These are phyloP conservation scores for Augochlorella aurata DNA, from an alignment of 2,888 invertebrate genomes.

Conservation along the genomic window DNA sequence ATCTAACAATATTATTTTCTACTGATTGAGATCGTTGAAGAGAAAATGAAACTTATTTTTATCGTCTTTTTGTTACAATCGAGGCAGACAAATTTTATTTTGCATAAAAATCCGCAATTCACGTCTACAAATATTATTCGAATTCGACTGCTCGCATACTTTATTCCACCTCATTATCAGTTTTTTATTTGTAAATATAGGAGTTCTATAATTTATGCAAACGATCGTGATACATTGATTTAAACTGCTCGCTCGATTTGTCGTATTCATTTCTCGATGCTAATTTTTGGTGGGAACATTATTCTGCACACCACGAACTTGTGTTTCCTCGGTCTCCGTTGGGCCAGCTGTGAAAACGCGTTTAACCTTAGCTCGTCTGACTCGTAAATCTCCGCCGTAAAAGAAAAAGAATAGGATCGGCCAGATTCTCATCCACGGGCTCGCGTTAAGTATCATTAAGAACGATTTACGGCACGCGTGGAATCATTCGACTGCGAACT, in stretches of 20 bases:
- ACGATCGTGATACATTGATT: background rate
- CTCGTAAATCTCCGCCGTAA: constrained; percentile 37
- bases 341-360: background rate
- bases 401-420: constrained; percentile 26
- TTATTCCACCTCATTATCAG: too few relatives aligned
- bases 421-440: constrained; percentile 12
- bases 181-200: too few relatives aligned
- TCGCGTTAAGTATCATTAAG: constrained; percentile 37
- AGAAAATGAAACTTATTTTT: too few relatives aligned
- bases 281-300: background rate
- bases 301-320: background rate
- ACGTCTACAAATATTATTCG: too few relatives aligned
- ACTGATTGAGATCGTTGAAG: too few relatives aligned
- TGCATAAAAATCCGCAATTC: too few relatives aligned
- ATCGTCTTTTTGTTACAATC: too few relatives aligned
- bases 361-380: constrained; percentile 43
- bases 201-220: background rate
- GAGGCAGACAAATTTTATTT: too few relatives aligned
- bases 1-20: too few relatives aligned
- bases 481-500: background rate
- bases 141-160: too few relatives aligned
- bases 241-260: background rate
- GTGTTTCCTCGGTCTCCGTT: background rate
- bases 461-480: constrained; percentile 28
- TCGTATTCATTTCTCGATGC: background rate